Evolutionary conservation across 2,888 invertebrate genomes (phyloP), one percentile per base, ranked within the genome.

Genomic region (Cheilosia vulpina): DNA sequence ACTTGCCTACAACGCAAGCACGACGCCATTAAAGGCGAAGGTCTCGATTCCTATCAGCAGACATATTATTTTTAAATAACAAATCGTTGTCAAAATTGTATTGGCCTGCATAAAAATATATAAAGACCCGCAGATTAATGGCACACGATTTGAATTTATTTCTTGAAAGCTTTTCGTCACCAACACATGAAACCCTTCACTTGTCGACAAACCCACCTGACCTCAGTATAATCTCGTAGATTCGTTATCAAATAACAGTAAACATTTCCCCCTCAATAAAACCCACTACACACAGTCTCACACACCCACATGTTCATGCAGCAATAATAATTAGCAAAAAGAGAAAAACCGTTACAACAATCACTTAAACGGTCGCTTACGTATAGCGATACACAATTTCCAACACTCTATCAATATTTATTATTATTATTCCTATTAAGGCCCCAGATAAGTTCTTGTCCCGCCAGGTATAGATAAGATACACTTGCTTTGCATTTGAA

Each of bases 381-480:
- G 45, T 69, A 31, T n/a, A 45, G 1, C 7, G 17, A 2, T 45
- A n/a, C 9, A 47, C 5, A 47, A 9, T 9, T 31, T 68, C 17
- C 3, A 57, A 71, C 55, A 55, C 55, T 19, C 9, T 65, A 47
- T 65, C 63, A 73, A 63, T 73, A 73, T 73, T 73, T 63, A 73
- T 47, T 65, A 47, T 65, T 58, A 65, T 55, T 63, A 73, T 55
- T 55, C 1, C 69, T 47, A 47, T 69, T 69, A 57, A 52, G 24
- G 5, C 19, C 31, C 9, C 2, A 72, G 62, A 72, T 72, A 72
- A 72, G 62, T 52, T 53, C 53, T 45, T 6, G 47, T 9, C 31
- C 52, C 60, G 60, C 24, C 68, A 45, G 57, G 55, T 68, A 52
- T 3, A 68, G 62, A 62, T 62, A 72, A 53, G 43, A 41, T 31